Percentiles rank a stretch among this genome's conserved stretches.
Conservation (phyloP, 2,113 vertebrate genomes). For the Chascanopsetta lugubris region DNA sequence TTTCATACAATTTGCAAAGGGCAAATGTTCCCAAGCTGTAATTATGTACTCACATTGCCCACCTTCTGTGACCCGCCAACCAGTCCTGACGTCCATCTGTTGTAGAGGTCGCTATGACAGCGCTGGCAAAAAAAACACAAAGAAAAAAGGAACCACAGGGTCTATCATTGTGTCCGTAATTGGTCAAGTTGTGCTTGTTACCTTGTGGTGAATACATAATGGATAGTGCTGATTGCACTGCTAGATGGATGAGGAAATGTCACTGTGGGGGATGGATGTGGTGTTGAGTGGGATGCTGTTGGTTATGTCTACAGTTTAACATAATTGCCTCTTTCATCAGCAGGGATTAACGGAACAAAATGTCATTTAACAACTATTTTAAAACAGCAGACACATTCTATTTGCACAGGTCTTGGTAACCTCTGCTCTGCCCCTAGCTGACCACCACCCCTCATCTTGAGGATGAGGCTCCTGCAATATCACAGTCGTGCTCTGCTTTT, state of each 20-base stretch:
- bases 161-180: slow-evolving; percentile 75
- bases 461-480: neutral
- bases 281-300: slow-evolving; percentile 51
- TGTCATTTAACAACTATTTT: slow-evolving; percentile 23
- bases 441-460: slow-evolving; percentile 1
- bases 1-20: slow-evolving; percentile 88
- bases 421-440: neutral
- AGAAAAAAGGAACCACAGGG: slow-evolving; percentile 58
- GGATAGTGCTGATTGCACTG: slow-evolving; percentile 67
- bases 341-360: slow-evolving; percentile 33
- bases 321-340: slow-evolving; percentile 22
- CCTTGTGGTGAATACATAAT: slow-evolving; percentile 71
- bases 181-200: slow-evolving; percentile 76
- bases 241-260: slow-evolving; percentile 72
- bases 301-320: slow-evolving; percentile 41
- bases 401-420: neutral
- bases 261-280: slow-evolving; percentile 64
- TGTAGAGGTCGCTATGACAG: slow-evolving; percentile 74
- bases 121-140: slow-evolving; percentile 70
- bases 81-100: slow-evolving; percentile 66
- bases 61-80: slow-evolving; percentile 75
- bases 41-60: slow-evolving; percentile 80
- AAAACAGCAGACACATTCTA: neutral
- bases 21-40: slow-evolving; percentile 81
- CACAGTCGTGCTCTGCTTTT: neutral